Evolutionary conservation across 2,888 invertebrate genomes (phyloP), one percentile per base, ranked within the genome.

Genomic region (Drosophila barbarae): DNA sequence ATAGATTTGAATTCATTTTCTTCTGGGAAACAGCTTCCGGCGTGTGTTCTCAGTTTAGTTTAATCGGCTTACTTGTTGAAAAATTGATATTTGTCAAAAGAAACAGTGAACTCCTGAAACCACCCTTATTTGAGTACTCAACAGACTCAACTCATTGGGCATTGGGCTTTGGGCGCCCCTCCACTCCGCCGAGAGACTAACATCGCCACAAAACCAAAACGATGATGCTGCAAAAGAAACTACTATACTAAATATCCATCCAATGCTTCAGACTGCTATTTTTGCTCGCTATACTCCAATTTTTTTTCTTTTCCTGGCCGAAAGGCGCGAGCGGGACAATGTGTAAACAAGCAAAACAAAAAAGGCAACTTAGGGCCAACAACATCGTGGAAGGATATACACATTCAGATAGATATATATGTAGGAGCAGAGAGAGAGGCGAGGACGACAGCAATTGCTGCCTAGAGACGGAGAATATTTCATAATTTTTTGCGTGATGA

Each of bases 401-500:
- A 49, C 38, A 42, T 58, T 28, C 9, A 32, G 57, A 41, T 34
- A 56, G 26, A 36, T 32, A 39, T 41, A 66, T 23, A 21, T 21
- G 3, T 41, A 58, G 32, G 55, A 18, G 30, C 6, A n/a, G 5
- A 6, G 6, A 1, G 26, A n/a, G 28, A 0, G 44, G 46, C 6
- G 46, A 47, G 52, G 53, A 51, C 67, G 56, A 72, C 71, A 75
- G 73, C 72, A 81, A 74, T 72, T 70, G 74, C 71, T 73, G 71
- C 69, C 74, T 63, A 68, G 68, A 71, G 71, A 73, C 64, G 65
- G 68, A 68, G 65, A 71, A 72, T 78, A 81, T 71, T 85, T 82
- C 82, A 82, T 82, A 84, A 83, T 79, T 86, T 85, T 81, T 83
- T 84, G 75, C 87, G 88, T 87, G 87, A 76, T 86, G 74, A 83